phyloP scores from a whole-genome alignment of 2,888 invertebrate genomes.

The Mythimna lalbum region DNA sequence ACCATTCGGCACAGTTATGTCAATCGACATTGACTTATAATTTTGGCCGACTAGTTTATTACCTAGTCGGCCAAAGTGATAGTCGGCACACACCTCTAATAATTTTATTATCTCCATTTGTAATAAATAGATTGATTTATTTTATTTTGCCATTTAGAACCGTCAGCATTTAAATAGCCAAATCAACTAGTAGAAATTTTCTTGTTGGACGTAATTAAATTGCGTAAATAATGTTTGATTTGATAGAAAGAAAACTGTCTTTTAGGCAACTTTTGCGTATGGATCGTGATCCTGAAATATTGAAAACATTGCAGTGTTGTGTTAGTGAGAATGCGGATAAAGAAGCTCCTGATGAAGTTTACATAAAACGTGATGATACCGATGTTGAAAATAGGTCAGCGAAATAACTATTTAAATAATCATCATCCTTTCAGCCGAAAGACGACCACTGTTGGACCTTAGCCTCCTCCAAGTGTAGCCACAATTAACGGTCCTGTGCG shows the following conservation, averaged over 20 bases:
- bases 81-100: too few species aligned
- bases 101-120: background rate
- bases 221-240: constrained; percentile 31
- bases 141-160: constrained; percentile 1
- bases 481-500: too few species aligned
- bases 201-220: background rate
- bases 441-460: too few species aligned
- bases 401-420: background rate
- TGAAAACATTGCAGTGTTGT: constrained; percentile 37
- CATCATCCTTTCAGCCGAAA: too few species aligned
- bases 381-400: background rate
- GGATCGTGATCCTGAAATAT: constrained; percentile 1
- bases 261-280: constrained; percentile 6
- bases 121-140: background rate
- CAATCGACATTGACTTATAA: too few species aligned
- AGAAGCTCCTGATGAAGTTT: background rate
- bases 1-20: too few species aligned
- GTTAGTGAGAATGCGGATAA: constrained; percentile 4
- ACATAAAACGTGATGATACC: constrained; percentile 2
- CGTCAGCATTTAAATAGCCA: background rate
- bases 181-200: background rate
- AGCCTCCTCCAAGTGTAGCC: too few species aligned
- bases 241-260: constrained; percentile 38
- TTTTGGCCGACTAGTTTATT: too few species aligned
- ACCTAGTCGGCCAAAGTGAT: too few species aligned